phyloP scores from a whole-genome alignment of 1,140 invertebrate species.

The Tetramorium alpestre region DNA sequence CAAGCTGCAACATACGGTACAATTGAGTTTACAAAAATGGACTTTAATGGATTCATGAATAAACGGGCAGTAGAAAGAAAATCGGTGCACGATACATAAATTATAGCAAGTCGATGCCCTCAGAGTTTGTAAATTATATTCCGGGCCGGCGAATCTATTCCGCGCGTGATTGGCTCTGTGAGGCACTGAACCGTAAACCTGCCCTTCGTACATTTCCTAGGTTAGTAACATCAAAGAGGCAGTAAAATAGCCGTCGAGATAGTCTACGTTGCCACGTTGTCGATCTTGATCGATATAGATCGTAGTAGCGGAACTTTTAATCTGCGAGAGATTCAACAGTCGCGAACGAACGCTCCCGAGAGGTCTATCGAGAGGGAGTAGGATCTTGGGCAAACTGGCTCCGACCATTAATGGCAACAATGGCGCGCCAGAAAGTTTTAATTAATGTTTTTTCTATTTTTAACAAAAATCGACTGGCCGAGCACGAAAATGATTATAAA shows the following conservation, averaged over 20 bases:
- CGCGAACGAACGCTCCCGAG: not conserved
- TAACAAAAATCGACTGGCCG: slow-evolving; percentile 17
- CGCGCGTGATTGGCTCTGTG: slow-evolving; percentile 46
- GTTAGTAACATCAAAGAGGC: slow-evolving; percentile 68
- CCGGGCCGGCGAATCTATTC: slow-evolving; percentile 15
- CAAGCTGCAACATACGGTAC: not conserved
- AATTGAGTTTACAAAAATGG: not conserved
- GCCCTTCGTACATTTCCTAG: slow-evolving; percentile 65
- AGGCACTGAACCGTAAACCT: slow-evolving; percentile 70
- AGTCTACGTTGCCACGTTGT: not conserved
- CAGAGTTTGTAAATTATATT: slow-evolving; percentile 71
- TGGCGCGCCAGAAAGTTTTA: slow-evolving; percentile 12
- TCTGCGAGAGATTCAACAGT: slow-evolving; percentile 1
- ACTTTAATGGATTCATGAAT: slow-evolving; percentile 30
- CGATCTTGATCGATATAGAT: slow-evolving; percentile 22
- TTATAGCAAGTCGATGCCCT: slow-evolving; percentile 50
- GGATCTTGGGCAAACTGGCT: slow-evolving; percentile 15
- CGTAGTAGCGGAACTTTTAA: not conserved
- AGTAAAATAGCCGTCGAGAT: slow-evolving; percentile 64
- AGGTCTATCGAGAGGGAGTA: not conserved
- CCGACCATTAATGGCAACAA: not conserved
- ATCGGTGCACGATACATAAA: slow-evolving; percentile 44
- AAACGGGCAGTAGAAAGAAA: slow-evolving; percentile 16
- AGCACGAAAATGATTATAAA: slow-evolving; percentile 51
- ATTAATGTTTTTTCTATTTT: slow-evolving; percentile 34